Conservation (phyloP, 1,140 invertebrate species). For the Cyrtorhinus lividipennis region DNA sequence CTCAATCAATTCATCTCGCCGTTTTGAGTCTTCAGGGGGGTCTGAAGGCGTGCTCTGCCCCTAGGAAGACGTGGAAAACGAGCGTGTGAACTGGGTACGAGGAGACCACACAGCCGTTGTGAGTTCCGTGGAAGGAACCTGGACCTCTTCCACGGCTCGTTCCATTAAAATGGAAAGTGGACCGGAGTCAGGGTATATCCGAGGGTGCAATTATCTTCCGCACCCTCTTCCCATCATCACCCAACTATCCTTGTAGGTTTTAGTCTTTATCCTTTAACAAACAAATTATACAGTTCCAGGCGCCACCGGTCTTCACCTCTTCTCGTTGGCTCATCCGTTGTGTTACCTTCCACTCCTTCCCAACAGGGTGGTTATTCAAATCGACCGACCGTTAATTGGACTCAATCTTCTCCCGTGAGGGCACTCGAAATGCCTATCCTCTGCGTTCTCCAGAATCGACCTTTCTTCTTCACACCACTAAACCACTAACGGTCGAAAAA, state of each 20-base stretch:
- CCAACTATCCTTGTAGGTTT: conserved; percentile 4
- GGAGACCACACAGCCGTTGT: background rate
- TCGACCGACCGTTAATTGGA: background rate
- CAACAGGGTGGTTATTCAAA: conserved; percentile 3
- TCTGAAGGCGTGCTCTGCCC: too few species aligned
- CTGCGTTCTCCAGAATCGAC: background rate
- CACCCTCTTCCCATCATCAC: background rate
- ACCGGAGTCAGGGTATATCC: background rate
- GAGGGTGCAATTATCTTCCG: background rate
- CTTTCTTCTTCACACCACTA: background rate
- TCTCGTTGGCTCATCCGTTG: background rate
- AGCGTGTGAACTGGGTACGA: background rate
- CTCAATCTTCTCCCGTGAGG: background rate
- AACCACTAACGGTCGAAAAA: background rate
- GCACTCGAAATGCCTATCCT: background rate
- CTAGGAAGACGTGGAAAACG: too few species aligned
- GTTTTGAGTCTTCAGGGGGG: too few species aligned
- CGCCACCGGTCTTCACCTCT: conserved; percentile 7
- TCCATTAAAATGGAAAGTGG: conserved; percentile 4
- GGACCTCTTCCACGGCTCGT: background rate
- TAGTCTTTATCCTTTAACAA: conserved; percentile 9
- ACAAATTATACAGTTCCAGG: conserved; percentile 7
- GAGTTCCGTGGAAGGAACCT: background rate
- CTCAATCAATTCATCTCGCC: too few species aligned
- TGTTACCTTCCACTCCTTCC: background rate